These are phyloP conservation scores for Dunckerocampus dactyliophorus DNA, from an alignment of 2,113 vertebrate genomes.

Conservation along the genomic window DNA sequence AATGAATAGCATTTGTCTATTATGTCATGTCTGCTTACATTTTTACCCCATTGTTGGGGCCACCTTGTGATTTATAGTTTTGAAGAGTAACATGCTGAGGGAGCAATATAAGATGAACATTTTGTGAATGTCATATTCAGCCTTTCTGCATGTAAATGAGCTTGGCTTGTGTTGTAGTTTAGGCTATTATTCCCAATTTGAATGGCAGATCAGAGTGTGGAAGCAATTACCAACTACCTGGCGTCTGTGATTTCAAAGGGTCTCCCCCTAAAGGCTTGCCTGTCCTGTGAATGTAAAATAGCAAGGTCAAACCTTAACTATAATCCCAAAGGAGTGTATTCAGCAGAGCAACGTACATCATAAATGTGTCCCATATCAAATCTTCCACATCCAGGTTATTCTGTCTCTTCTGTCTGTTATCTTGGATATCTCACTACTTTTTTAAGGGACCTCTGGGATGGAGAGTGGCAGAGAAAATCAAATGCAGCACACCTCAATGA, in stretches of 20 bases:
- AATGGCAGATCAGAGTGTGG: slow-evolving; percentile 36
- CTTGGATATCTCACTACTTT: slow-evolving; percentile 9
- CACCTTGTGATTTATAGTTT: slow-evolving; percentile 33
- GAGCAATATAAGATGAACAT: slow-evolving; percentile 39
- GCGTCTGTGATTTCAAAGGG: slow-evolving; percentile 21
- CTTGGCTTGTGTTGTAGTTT: slow-evolving; percentile 27
- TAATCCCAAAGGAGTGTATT: slow-evolving; percentile 4
- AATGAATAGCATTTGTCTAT: slow-evolving; percentile 42
- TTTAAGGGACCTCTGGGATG: slow-evolving; percentile 4
- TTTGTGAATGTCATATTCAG: slow-evolving; percentile 35
- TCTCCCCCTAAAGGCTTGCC: slow-evolving; percentile 15
- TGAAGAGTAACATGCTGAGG: slow-evolving; percentile 35
- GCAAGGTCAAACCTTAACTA: slow-evolving; percentile 24
- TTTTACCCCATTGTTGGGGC: slow-evolving; percentile 11
- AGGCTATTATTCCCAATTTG: slow-evolving; percentile 36
- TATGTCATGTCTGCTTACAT: slow-evolving; percentile 25
- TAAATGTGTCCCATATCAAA: slow-evolving; percentile 12
- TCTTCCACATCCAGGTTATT: slow-evolving; percentile 9
- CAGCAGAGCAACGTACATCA: slow-evolving; percentile 11
- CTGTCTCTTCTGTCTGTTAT: too few relatives aligned
- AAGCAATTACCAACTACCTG: slow-evolving; percentile 45
- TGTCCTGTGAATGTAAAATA: slow-evolving; percentile 37
- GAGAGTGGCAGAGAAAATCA: slow-evolving; percentile 7
- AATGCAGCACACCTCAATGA: background rate
- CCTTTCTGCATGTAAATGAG: slow-evolving; percentile 44